Evolutionary conservation across 2,888 invertebrate species (phyloP).

Genomic region (Drosophila cognata): DNA sequence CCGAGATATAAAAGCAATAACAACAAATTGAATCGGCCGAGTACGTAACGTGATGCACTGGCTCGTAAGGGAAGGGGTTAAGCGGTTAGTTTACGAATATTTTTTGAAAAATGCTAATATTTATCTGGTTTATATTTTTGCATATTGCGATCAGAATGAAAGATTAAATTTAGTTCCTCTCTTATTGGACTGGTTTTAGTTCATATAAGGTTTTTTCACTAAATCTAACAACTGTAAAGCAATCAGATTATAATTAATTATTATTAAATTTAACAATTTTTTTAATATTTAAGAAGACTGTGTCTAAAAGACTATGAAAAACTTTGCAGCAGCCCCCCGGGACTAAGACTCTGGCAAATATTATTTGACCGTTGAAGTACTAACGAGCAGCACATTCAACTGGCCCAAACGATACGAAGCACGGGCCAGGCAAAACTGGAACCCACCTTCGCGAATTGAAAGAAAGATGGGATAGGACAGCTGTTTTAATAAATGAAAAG

Average conservation of each 20-base stretch:
- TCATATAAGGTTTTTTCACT: background rate
- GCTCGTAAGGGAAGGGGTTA: background rate
- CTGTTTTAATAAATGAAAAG: too few relatives aligned
- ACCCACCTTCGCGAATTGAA: too few relatives aligned
- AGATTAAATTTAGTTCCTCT: background rate
- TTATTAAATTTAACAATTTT: background rate
- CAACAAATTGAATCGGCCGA: slow-evolving; percentile 1
- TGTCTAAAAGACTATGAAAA: background rate
- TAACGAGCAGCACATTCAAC: too few relatives aligned
- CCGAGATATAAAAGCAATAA: slow-evolving; percentile 8
- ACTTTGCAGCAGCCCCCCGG: background rate
- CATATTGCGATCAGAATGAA: background rate
- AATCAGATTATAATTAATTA: background rate
- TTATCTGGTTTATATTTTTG: background rate
- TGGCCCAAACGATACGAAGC: too few relatives aligned
- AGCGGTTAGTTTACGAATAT: background rate
- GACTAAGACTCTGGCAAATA: slow-evolving; percentile 2
- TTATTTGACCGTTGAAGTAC: too few relatives aligned
- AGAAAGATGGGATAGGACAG: too few relatives aligned
- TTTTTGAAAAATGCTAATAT: background rate
- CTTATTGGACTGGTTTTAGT: background rate
- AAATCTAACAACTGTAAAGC: accelerated
- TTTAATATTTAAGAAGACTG: background rate
- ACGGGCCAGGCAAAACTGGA: too few relatives aligned
- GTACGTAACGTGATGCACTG: background rate